Conservation (phyloP, 2,888 invertebrate genomes). For the Xanthorhoe spadicearia region DNA sequence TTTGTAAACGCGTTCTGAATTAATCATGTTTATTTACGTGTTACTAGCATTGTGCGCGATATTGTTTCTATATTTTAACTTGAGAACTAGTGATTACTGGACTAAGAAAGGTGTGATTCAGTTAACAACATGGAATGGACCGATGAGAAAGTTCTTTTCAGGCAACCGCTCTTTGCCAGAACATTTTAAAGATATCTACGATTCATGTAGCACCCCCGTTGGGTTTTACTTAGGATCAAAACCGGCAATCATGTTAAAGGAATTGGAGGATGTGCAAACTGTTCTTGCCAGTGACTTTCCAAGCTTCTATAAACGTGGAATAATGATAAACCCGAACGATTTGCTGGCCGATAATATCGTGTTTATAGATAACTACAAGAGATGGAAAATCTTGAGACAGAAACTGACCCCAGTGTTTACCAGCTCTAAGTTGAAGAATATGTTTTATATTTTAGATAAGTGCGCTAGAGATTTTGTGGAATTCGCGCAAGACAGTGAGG, state of each 20-base stretch:
- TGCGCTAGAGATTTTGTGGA: slow-evolving; percentile 63
- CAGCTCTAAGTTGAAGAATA: slow-evolving; percentile 66
- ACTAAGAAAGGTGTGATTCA: slow-evolving; percentile 58
- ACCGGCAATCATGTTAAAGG: slow-evolving; percentile 59
- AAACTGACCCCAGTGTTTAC: slow-evolving; percentile 73
- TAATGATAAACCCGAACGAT: slow-evolving; percentile 57
- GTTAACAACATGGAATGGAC: slow-evolving; percentile 40
- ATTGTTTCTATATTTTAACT: slow-evolving; percentile 38
- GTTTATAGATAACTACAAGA: slow-evolving; percentile 59
- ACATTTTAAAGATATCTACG: slow-evolving; percentile 59
- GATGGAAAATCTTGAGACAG: slow-evolving; percentile 70
- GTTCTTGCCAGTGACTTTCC: slow-evolving; percentile 63
- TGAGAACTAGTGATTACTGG: slow-evolving; percentile 60
- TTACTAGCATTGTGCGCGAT: slow-evolving; percentile 44
- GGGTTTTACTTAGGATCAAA: slow-evolving; percentile 55
- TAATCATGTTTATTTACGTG: slow-evolving; percentile 38
- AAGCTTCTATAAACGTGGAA: slow-evolving; percentile 64
- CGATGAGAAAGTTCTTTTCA: slow-evolving; percentile 54
- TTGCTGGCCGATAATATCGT: slow-evolving; percentile 62
- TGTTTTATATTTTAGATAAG: slow-evolving; percentile 67
- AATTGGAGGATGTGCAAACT: slow-evolving; percentile 62
- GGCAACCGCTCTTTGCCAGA: slow-evolving; percentile 61
- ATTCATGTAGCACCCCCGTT: slow-evolving; percentile 53
- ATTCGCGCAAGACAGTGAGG: slow-evolving; percentile 50
- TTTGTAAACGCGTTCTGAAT: not conserved